Conservation (phyloP, 35 echinoderm and acorn worm species). For the Ophioderma brevispina region DNA sequence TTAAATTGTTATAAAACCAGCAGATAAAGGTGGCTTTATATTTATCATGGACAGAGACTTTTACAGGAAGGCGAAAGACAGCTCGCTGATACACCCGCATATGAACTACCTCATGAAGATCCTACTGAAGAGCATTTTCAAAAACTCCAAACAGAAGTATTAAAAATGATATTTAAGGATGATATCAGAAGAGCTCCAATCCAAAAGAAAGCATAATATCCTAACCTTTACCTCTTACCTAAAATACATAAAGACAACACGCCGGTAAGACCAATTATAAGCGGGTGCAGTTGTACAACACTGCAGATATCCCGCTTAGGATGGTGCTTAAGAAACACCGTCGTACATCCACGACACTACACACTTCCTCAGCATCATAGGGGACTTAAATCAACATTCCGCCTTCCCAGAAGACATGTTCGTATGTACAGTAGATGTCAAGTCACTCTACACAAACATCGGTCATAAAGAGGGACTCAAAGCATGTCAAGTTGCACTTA, state of each 20-base stretch:
- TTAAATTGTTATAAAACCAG: constrained; percentile 20
- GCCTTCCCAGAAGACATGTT: not conserved
- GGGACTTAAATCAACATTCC: not conserved
- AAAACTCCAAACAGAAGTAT: not conserved
- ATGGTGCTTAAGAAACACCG: not conserved
- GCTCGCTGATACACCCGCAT: constrained; percentile 3
- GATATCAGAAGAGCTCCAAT: not conserved
- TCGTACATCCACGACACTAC: constrained; percentile 35
- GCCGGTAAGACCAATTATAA: constrained; percentile 6
- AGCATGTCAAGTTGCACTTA: constrained; percentile 20
- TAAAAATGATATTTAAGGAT: not conserved
- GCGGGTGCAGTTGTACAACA: constrained; percentile 22
- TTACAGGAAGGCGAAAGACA: constrained; percentile 17
- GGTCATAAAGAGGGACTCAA: constrained; percentile 25
- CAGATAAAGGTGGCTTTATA: not conserved
- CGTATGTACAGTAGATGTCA: constrained; percentile 28
- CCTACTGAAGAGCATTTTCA: constrained; percentile 7
- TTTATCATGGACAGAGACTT: not conserved
- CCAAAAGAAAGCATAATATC: not conserved
- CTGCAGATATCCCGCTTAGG: constrained; percentile 16
- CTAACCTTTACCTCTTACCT: constrained; percentile 19
- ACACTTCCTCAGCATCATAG: constrained; percentile 4
- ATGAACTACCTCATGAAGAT: not conserved
- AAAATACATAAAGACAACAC: constrained; percentile 33
- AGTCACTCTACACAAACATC: constrained; percentile 38